Base-by-base conservation (phyloP, 1,140 invertebrate genomes). In the Sinella curviseta region DNA sequence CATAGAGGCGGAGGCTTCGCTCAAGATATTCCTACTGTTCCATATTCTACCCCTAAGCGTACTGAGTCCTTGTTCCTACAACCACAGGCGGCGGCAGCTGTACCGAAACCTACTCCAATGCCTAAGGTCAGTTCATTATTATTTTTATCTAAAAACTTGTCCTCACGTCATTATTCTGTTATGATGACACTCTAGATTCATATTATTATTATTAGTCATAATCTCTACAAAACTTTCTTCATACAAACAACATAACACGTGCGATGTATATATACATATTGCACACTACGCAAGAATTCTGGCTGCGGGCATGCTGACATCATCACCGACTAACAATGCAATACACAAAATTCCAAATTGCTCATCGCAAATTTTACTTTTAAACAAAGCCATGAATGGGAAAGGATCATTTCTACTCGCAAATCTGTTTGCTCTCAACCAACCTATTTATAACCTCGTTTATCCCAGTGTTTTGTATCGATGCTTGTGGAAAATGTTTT, bases 11-110 rank as follows among this genome's bases (percentile, higher is more conserved):
- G 39, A 12, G 92, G 89, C 78, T 89, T 95, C 73, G 94, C 93
- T 65, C 94, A 95, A 88, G 94, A 95, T 86, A 95, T 96, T 85
- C 91, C 94, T 84, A 93, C 94, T 39, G 94, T 94, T 84, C 91
- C 79, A 90, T 76, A 85, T 85, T 70, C 65, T 70, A 94, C 95
- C 86, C 94, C 94, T 54, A 95, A 95, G 86, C 89, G 95, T 82
- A 96, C 95, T 74, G 95, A 96, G 85, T 96, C 94, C 20, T 87
- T 89, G 30, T 88, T 88, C 81, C 85, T 87, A 77, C 86, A 85
- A 76, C 84, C 84, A 48, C 82, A 79, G 34, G 81, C 67, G 78
- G 77, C 83, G 30, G 82, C 81, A 39, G 82, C 82, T 77, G 82
- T 30, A 24, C 24, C 77, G 20, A 74, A 74, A 39, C 70, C 78